phyloP scores from a whole-genome alignment of 2,113 vertebrate species.

The Takifugu bimaculatus region DNA sequence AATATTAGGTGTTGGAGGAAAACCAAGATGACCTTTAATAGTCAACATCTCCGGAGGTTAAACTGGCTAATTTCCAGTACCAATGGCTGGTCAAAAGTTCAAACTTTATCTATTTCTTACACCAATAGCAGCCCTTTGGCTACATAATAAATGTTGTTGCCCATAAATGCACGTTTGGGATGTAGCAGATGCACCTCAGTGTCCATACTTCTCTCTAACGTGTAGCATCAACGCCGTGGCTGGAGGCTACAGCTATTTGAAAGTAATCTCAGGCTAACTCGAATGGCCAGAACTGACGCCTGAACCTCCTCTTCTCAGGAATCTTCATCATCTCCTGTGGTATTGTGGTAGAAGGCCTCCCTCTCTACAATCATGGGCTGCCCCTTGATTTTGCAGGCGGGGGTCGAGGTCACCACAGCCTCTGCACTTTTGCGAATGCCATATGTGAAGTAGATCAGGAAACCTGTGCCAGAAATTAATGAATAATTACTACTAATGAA shows the following conservation, averaged over 20 bases:
- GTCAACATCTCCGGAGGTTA: no score
- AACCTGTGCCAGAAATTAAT: constrained; percentile 69
- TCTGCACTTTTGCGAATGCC: constrained; percentile 88
- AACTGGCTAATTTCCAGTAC: no score
- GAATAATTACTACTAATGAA: neutral
- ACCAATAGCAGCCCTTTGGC: no score
- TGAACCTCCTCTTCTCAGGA: constrained; percentile 31
- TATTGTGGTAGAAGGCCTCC: constrained; percentile 51
- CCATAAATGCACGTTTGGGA: neutral
- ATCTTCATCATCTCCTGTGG: constrained; percentile 30
- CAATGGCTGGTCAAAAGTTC: no score
- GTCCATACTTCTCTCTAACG: neutral
- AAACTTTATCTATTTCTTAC: no score
- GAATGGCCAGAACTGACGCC: neutral
- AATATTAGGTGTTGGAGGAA: no score
- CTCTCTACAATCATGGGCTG: constrained; percentile 45
- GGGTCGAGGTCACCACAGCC: constrained; percentile 57
- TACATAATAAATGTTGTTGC: no score
- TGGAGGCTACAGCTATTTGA: neutral
- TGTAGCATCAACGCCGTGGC: no score
- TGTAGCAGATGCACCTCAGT: neutral
- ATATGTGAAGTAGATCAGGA: constrained; percentile 87
- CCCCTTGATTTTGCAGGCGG: constrained; percentile 60
- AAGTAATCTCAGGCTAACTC: neutral
- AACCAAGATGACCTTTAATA: no score